These are phyloP conservation scores for Leucophora obtusa DNA, from an alignment of 2,888 invertebrate genomes.

Conservation along the genomic window DNA sequence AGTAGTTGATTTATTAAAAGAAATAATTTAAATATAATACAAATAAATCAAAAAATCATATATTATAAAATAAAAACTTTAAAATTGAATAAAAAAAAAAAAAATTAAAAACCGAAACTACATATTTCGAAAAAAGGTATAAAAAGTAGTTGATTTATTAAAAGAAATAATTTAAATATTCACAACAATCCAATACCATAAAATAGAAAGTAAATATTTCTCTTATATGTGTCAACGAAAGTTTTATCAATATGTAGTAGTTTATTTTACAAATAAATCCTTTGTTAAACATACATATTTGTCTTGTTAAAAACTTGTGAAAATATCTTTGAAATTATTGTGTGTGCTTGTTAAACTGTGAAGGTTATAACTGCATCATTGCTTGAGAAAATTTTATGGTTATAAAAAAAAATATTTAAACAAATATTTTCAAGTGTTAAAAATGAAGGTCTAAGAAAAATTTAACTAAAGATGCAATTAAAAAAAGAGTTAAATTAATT, in stretches of 20 bases:
- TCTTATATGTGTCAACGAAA: constrained; percentile 50
- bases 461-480: background rate
- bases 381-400: constrained; percentile 49
- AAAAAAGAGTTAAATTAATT: background rate
- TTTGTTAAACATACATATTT: constrained; percentile 45
- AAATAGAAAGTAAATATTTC: constrained; percentile 29
- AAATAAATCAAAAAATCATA: background rate
- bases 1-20: background rate
- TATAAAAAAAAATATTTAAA: constrained; percentile 15
- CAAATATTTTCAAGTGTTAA: constrained; percentile 3
- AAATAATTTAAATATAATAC: too few relatives aligned
- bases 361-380: constrained; percentile 60
- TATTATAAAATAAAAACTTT: background rate
- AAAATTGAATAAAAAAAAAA: background rate
- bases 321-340: constrained; percentile 40
- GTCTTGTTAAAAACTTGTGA: constrained; percentile 23
- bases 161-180: background rate
- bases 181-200: background rate
- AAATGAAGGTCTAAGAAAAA: constrained; percentile 29
- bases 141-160: background rate
- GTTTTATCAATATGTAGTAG: background rate
- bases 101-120: background rate
- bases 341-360: constrained; percentile 57
- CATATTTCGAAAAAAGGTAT: background rate
- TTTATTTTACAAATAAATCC: constrained; percentile 43